These are phyloP conservation scores for Pocillopora verrucosa DNA, from an alignment of 64 coral and sea anemone species.

Conservation along the genomic window DNA sequence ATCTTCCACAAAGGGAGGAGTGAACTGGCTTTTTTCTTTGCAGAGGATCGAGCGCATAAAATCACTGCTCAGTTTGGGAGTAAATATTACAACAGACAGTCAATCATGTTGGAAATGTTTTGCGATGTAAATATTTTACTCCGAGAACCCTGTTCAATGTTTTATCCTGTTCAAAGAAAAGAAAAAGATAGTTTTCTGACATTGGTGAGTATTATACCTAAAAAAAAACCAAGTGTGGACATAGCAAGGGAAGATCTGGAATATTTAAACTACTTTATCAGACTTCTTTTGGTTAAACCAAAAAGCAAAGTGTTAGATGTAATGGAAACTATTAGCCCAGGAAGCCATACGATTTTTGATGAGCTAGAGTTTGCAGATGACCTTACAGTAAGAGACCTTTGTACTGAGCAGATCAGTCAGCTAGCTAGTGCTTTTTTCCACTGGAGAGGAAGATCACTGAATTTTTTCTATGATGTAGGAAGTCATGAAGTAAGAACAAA, in stretches of 20 bases:
- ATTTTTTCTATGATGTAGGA: slow-evolving; percentile 57
- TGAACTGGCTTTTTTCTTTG: slow-evolving; percentile 83
- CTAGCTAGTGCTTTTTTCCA: slow-evolving; percentile 63
- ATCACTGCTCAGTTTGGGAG: slow-evolving; percentile 78
- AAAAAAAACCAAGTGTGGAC: slow-evolving; percentile 28
- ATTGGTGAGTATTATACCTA: slow-evolving; percentile 67
- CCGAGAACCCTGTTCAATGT: slow-evolving; percentile 57
- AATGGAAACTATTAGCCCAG: slow-evolving; percentile 69
- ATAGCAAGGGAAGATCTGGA: slow-evolving; percentile 37
- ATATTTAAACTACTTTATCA: slow-evolving; percentile 67
- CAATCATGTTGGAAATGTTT: slow-evolving; percentile 75
- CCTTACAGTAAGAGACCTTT: slow-evolving; percentile 40
- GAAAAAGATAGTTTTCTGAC: slow-evolving; percentile 34
- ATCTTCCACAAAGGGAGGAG: slow-evolving; percentile 90
- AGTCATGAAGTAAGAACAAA: not conserved
- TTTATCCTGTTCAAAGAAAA: slow-evolving; percentile 66
- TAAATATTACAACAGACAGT: slow-evolving; percentile 76
- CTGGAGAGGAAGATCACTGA: slow-evolving; percentile 49
- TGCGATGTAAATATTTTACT: slow-evolving; percentile 82
- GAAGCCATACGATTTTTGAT: slow-evolving; percentile 38
- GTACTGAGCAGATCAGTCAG: slow-evolving; percentile 30
- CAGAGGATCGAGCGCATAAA: slow-evolving; percentile 68
- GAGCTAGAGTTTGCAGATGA: slow-evolving; percentile 29
- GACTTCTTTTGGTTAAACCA: slow-evolving; percentile 67
- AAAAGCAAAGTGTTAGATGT: slow-evolving; percentile 36